phyloP scores from a whole-genome alignment of 1,140 invertebrate genomes.

The Drosophila obscura region DNA sequence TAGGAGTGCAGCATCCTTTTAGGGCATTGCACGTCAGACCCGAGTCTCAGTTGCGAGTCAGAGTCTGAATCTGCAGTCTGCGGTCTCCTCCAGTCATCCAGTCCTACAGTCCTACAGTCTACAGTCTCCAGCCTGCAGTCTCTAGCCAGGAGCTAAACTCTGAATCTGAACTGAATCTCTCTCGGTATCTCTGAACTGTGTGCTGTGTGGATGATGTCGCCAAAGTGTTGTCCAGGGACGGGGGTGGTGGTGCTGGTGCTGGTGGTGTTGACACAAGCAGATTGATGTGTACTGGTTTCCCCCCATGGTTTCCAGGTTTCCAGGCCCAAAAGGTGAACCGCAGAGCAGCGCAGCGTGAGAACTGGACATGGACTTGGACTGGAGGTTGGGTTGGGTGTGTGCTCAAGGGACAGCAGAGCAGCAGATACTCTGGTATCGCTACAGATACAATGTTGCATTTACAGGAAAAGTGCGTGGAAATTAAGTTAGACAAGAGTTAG shows the following conservation, averaged over 20 bases:
- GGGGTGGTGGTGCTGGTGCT: no score
- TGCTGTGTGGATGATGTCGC: constrained; percentile 34
- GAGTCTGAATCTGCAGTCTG: constrained; percentile 37
- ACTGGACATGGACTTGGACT: constrained; percentile 32
- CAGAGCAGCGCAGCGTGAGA: constrained; percentile 63
- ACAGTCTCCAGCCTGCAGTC: no score
- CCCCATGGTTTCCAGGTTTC: background rate
- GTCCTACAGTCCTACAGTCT: no score
- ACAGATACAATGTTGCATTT: no score
- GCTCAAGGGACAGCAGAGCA: constrained; percentile 55
- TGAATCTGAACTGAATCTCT: background rate
- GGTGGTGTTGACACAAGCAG: constrained; percentile 69
- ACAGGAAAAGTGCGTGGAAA: background rate
- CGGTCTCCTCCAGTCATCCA: no score
- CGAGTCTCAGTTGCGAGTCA: no score
- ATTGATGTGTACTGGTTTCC: constrained; percentile 76
- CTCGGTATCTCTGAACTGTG: constrained; percentile 14
- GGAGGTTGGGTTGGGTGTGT: constrained; percentile 47
- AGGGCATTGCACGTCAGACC: constrained; percentile 73
- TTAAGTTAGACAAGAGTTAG: no score
- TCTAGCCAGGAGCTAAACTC: background rate
- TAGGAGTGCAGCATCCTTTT: constrained; percentile 80
- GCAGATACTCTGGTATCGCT: background rate
- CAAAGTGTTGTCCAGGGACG: constrained; percentile 1
- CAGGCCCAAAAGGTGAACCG: constrained; percentile 57